Evolutionary conservation across 2,797 vertebrate genomes (phyloP).

Genomic region (Silurus lanzhouensis): DNA sequence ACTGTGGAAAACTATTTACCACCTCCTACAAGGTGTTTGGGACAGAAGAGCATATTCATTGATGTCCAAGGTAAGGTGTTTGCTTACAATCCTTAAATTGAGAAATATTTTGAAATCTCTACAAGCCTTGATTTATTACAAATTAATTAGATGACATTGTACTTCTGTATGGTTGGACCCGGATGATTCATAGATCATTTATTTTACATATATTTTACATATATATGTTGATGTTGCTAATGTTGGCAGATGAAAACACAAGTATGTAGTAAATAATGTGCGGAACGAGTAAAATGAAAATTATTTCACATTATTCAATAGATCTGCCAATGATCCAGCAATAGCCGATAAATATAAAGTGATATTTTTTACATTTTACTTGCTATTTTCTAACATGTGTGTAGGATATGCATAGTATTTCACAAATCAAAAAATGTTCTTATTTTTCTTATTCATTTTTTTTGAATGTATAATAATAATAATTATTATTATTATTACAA

Average conservation of each 20-base stretch:
- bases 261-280: neutral
- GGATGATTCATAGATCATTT: neutral
- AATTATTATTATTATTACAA: too few relatives aligned
- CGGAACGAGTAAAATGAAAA: neutral
- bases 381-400: neutral
- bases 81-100: neutral
- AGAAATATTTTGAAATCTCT: neutral
- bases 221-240: too few relatives aligned
- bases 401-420: neutral
- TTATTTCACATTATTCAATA: neutral
- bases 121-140: neutral
- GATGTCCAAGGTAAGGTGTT: constrained; percentile 1
- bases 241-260: neutral
- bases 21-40: neutral
- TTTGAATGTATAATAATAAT: too few relatives aligned
- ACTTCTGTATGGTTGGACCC: neutral
- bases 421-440: neutral
- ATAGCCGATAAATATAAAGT: neutral
- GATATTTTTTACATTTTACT: neutral
- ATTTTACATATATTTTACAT: neutral
- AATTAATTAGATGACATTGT: neutral
- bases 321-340: neutral
- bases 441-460: too few relatives aligned
- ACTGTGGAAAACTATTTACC: neutral
- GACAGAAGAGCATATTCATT: neutral